These are phyloP conservation scores for Ptychodera flava DNA, from an alignment of 35 echinoderm and acorn worm genomes.

Conservation along the genomic window DNA sequence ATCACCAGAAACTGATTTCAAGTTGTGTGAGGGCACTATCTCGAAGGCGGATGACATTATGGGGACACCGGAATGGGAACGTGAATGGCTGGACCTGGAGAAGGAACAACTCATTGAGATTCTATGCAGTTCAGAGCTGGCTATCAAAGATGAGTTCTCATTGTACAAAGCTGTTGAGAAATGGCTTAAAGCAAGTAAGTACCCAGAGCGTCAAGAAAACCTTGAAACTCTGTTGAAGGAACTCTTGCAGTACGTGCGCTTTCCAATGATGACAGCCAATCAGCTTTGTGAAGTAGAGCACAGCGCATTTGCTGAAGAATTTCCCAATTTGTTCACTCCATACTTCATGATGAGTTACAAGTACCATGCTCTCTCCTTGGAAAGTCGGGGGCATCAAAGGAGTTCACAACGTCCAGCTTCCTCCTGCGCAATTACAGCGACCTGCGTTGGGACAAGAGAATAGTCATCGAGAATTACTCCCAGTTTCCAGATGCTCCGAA, in stretches of 20 bases:
- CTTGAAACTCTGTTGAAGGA: constrained; percentile 59
- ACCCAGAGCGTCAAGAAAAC: constrained; percentile 55
- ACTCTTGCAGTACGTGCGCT: constrained; percentile 66
- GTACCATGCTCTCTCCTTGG: constrained; percentile 75
- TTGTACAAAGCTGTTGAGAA: constrained; percentile 77
- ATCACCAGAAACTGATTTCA: constrained; percentile 73
- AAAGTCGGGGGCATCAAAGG: constrained; percentile 47
- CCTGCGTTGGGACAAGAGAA: constrained; percentile 89
- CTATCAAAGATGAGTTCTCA: constrained; percentile 76
- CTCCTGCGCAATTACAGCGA: constrained; percentile 93
- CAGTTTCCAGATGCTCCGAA: constrained; percentile 77
- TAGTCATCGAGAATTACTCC: constrained; percentile 77
- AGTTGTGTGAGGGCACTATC: constrained; percentile 77
- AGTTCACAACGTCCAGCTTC: constrained; percentile 49
- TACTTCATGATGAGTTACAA: constrained; percentile 81
- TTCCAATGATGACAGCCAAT: constrained; percentile 92
- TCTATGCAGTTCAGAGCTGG: constrained; percentile 82
- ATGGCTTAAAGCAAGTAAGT: constrained; percentile 82
- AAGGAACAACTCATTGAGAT: constrained; percentile 87
- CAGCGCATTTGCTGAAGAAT: constrained; percentile 48
- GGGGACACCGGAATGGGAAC: constrained; percentile 82
- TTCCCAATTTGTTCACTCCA: constrained; percentile 46
- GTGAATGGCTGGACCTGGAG: constrained; percentile 87
- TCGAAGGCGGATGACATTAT: constrained; percentile 97
- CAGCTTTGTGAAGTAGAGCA: constrained; percentile 73